A percentile compares a stretch with the other conserved stretches of the same genome.
Evolutionary conservation across 2,888 invertebrate genomes (phyloP).

Genomic region (Gasteruption jaculator): DNA sequence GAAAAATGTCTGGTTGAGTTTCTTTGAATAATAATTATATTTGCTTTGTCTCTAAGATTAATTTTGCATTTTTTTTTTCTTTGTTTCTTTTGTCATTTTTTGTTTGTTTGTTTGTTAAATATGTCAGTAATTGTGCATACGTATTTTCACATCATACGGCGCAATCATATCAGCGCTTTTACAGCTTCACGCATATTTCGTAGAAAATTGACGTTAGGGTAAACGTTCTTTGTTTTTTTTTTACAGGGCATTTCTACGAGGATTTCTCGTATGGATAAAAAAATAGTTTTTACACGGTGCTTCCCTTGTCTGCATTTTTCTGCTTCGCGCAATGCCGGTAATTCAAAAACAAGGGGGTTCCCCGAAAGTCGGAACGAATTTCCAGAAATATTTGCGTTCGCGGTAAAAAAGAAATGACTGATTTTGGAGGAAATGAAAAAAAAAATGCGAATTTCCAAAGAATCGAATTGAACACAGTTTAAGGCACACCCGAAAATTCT

Average conservation of each 20-base stretch:
- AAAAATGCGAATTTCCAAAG: constrained; percentile 3
- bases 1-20: no score
- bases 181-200: constrained; percentile 37
- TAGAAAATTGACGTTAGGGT: constrained; percentile 51
- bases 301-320: constrained; percentile 17
- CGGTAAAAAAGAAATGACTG: no score
- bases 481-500: constrained; percentile 12
- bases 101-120: neutral
- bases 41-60: no score
- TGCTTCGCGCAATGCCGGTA: no score
- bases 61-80: no score
- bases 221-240: constrained; percentile 33
- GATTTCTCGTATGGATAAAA: constrained; percentile 33
- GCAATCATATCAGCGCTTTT: constrained; percentile 31
- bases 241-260: constrained; percentile 46
- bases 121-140: constrained; percentile 29
- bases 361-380: no score
- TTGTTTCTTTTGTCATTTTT: no score
- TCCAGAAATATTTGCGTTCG: no score
- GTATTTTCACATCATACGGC: constrained; percentile 32
- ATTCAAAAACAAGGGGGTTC: no score
- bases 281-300: constrained; percentile 36
- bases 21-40: no score
- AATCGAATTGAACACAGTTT: constrained; percentile 12
- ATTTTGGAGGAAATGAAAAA: no score